phyloP scores from a whole-genome alignment of 2,113 vertebrate species.

The Cynoglossus semilaevis region DNA sequence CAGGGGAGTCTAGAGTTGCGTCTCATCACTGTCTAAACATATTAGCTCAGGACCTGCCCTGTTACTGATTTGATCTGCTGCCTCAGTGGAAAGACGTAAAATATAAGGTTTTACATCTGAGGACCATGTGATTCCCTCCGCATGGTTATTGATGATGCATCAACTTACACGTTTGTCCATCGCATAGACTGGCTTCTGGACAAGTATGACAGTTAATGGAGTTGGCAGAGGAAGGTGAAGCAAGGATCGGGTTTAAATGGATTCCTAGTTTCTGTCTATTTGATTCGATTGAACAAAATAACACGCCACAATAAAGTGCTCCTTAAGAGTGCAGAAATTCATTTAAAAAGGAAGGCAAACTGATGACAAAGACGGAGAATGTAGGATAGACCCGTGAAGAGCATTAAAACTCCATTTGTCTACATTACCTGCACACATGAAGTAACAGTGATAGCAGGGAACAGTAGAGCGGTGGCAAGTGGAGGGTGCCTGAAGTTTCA shows the following conservation, averaged over 20 bases:
- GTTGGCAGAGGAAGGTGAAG: constrained; percentile 63
- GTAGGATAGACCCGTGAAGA: constrained; percentile 69
- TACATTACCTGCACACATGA: constrained; percentile 66
- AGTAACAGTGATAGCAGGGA: constrained; percentile 60
- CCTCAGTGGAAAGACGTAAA: constrained; percentile 66
- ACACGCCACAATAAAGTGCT: constrained; percentile 83
- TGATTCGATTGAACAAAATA: constrained; percentile 78
- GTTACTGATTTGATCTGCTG: constrained; percentile 77
- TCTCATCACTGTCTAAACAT: constrained; percentile 75
- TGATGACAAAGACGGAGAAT: constrained; percentile 74
- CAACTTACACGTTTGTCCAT: constrained; percentile 74
- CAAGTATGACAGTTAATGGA: constrained; percentile 77
- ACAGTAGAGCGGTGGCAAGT: constrained; percentile 71
- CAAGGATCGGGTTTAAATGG: constrained; percentile 76
- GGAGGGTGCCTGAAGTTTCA: constrained; percentile 70
- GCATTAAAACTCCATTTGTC: constrained; percentile 77
- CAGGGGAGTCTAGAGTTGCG: constrained; percentile 77
- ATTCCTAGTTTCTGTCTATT: constrained; percentile 72
- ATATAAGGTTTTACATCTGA: constrained; percentile 75
- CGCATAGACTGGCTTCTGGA: constrained; percentile 52
- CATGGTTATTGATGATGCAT: constrained; percentile 70
- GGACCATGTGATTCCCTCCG: constrained; percentile 57
- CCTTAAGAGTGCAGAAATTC: constrained; percentile 74
- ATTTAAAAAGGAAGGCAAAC: constrained; percentile 67
- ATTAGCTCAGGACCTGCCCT: constrained; percentile 68